These are phyloP conservation scores for Hyposoter didymator DNA, from an alignment of 2,888 invertebrate genomes.

Conservation along the genomic window DNA sequence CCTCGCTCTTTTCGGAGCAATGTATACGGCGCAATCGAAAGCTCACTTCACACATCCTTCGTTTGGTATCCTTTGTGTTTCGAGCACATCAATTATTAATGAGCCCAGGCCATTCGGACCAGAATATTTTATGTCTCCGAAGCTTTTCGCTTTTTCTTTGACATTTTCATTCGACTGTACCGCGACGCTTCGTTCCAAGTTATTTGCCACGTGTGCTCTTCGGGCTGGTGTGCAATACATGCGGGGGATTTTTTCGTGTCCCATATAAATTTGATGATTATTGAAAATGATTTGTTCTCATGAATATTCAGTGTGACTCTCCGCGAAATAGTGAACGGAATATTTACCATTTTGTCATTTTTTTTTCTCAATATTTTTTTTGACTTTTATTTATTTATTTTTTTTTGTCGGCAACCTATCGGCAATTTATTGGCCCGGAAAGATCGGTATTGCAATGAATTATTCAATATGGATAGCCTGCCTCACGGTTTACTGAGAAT, in stretches of 20 bases:
- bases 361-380: neutral
- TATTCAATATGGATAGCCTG: neutral
- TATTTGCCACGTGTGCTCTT: neutral
- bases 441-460: neutral
- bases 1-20: conserved; percentile 32
- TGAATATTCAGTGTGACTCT: neutral
- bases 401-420: neutral
- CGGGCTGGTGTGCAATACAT: neutral
- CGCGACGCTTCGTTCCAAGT: neutral
- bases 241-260: neutral
- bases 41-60: neutral
- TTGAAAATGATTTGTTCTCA: neutral
- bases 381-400: neutral
- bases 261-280: neutral
- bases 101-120: neutral
- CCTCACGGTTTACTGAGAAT: neutral
- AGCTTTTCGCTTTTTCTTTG: neutral
- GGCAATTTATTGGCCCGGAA: neutral
- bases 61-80: neutral
- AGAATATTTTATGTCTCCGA: conserved; percentile 18
- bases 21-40: neutral
- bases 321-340: neutral
- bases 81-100: conserved; percentile 22
- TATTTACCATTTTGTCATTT: neutral
- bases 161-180: neutral